Evolutionary conservation across 2,888 invertebrate species (phyloP).

Genomic region (Agriopis leucophaearia): DNA sequence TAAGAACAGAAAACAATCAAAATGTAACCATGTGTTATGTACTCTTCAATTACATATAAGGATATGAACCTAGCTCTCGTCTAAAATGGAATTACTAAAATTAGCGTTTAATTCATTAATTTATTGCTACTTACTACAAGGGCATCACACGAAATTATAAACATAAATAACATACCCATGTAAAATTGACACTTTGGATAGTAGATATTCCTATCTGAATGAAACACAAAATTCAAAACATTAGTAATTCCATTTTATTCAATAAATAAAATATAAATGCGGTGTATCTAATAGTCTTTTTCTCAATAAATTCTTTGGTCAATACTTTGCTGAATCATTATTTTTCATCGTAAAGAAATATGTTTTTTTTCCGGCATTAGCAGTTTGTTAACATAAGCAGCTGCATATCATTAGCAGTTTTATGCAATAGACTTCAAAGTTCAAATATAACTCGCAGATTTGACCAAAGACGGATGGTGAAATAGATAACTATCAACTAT

Average conservation of each 20-base stretch:
- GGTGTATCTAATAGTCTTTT: not conserved
- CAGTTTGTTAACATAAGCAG: too few relatives aligned
- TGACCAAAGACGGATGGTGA: slow-evolving; percentile 71
- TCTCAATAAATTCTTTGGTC: not conserved
- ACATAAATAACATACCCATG: slow-evolving; percentile 57
- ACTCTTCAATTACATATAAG: not conserved
- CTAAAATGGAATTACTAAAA: slow-evolving; percentile 78
- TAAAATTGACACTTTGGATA: slow-evolving; percentile 13
- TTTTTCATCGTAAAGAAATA: too few relatives aligned
- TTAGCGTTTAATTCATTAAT: slow-evolving; percentile 42
- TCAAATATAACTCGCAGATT: slow-evolving; percentile 77
- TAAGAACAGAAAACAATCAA: too few relatives aligned
- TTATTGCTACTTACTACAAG: slow-evolving; percentile 48
- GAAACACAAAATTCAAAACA: slow-evolving; percentile 44
- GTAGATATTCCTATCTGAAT: slow-evolving; percentile 23
- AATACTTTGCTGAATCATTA: too few relatives aligned
- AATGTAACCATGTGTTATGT: not conserved
- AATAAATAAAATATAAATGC: not conserved
- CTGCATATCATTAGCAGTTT: not conserved
- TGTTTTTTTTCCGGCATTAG: too few relatives aligned
- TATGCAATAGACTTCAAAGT: slow-evolving; percentile 4
- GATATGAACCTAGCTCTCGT: slow-evolving; percentile 31
- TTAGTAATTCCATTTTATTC: slow-evolving; percentile 80
- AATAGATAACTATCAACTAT: slow-evolving; percentile 70
- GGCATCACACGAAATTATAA: slow-evolving; percentile 60